Evolutionary conservation across 2,113 vertebrate species (phyloP), one percentile per base, ranked within the genome.

Genomic region (Megaptera novaeangliae): DNA sequence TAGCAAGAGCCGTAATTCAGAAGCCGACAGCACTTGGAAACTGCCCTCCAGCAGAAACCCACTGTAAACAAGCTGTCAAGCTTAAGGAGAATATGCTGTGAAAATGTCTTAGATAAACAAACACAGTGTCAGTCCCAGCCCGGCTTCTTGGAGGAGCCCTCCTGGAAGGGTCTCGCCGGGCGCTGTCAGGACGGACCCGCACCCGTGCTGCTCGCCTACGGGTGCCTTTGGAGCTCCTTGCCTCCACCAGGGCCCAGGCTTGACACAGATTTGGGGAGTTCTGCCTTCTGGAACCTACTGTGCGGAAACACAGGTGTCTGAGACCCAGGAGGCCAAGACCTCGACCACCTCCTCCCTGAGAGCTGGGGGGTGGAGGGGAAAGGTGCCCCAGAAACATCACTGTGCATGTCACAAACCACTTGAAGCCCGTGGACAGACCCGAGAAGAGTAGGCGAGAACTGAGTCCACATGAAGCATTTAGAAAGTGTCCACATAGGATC

Each of bases 21-120:
- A 92, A 89, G 91, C 83, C 93, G 95, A 98, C 96, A 97, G 93
- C 87, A 63, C 95, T 96, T 91, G 63, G 97, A 98, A 98, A 95
- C 84, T 87, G 94, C 97, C 94, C 95, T 41, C n/a, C 83, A 61
- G 94, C 97, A 97, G 93, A 94, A 97, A 84, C 94, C 46, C 36
- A 41, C 46, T 91, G 96, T 98, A 98, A 98, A 98, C 96, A 98
- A 98, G 96, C 97, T 98, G 98, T 95, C 98, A 97, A 34, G 88
- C 41, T 97, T 94, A 92, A 92, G 91, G 93, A 98, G 97, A 94
- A 29, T 97, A 91, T 69, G 92, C 95, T 86, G 61, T 96, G 97
- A 97, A 98, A 98, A 97, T 81, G 83, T 81, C 95, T 97, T 80
- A 46, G 98, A 91, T 97, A 97, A 98, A 96, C 97, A 96, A 97